Evolutionary conservation across 2,888 invertebrate genomes (phyloP), one percentile per base, ranked within the genome.

Genomic region (Odontocerum albicorne): DNA sequence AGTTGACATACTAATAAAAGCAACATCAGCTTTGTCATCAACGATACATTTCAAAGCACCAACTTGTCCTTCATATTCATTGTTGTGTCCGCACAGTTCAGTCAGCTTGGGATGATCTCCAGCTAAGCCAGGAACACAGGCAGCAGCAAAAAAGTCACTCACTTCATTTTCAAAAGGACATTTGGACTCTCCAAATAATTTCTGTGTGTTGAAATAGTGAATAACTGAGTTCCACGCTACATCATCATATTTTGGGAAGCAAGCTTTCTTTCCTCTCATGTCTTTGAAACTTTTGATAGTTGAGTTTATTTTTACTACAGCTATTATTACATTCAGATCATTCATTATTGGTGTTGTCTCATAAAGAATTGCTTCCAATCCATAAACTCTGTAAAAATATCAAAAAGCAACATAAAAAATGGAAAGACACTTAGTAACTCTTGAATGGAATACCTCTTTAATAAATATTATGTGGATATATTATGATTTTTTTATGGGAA

Each of bases 211-310:
- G 3, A 64, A 59, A 42, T 62, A 63, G 62, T 65, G 63, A 1
- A 64, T 62, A 19, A 83, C 80, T 0, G 86, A 79, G 63, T 84
- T 79, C 81, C 85, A 83, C 7, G 87, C 85, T 4, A 86, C 73
- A 4, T 91, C 88, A 61, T 88, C 87, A 65, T 84, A 89, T n/a
- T 81, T 83, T 1, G 94, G 88, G 68, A 95, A 88, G 64, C 90
- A 91, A 0, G 89, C 90, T 35, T 83, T 82, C 61, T 85, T 85
- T 7, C 87, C 88, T 69, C 75, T 74, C 19, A 92, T 70, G 65
- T 89, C 88, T 42, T 75, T 69, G 60, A 92, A 77, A 10, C 70
- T 78, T 10, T 72, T 69, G 46, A 86, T 82, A 19, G 69, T 68
- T 0, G 86, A 77, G 64, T 81, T 73, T 36, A 75, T 79, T 60